Percentiles rank a stretch among this genome's conserved stretches.
These are phyloP conservation scores for Lycaena phlaeas DNA, from an alignment of 2,888 invertebrate genomes.

Conservation along the genomic window DNA sequence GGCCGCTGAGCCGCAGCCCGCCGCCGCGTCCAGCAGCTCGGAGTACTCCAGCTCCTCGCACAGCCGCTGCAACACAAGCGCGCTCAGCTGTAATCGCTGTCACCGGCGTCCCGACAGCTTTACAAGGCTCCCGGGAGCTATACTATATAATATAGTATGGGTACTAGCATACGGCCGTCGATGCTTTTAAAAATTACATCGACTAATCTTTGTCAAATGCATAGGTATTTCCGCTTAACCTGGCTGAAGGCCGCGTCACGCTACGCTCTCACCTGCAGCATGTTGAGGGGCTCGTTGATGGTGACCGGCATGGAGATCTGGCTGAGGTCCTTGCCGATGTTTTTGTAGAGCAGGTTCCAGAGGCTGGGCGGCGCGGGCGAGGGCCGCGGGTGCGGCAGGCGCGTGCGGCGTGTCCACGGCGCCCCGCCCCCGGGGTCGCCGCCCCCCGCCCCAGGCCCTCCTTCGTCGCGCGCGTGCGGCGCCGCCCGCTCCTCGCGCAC, in stretches of 20 bases:
- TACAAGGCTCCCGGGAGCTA: too few species aligned
- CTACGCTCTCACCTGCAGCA: conserved; percentile 76
- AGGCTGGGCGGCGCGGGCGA: conserved; percentile 82
- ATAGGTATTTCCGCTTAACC: too few species aligned
- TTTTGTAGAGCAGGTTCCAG: conserved; percentile 86
- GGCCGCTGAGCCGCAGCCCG: conserved; percentile 77
- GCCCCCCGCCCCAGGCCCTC: neutral
- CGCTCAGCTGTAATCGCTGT: too few species aligned
- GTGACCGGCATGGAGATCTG: conserved; percentile 91
- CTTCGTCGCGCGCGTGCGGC: neutral
- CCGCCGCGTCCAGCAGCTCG: conserved; percentile 83
- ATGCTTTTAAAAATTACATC: too few species aligned
- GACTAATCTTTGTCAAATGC: too few species aligned
- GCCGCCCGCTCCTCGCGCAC: neutral
- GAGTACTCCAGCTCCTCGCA: conserved; percentile 90
- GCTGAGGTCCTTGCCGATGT: conserved; percentile 89
- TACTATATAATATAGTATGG: too few species aligned
- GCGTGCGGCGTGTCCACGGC: conserved; percentile 71
- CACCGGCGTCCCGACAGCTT: neutral
- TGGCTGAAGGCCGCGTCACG: too few species aligned
- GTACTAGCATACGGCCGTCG: too few species aligned
- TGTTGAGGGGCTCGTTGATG: conserved; percentile 87
- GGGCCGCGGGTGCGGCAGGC: conserved; percentile 81
- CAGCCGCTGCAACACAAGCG: conserved; percentile 77
- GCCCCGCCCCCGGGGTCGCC: conserved; percentile 7